Percentiles rank a stretch among this genome's conserved stretches.
phyloP scores from a whole-genome alignment of 1,140 invertebrate species.

The Cepaea nemoralis region DNA sequence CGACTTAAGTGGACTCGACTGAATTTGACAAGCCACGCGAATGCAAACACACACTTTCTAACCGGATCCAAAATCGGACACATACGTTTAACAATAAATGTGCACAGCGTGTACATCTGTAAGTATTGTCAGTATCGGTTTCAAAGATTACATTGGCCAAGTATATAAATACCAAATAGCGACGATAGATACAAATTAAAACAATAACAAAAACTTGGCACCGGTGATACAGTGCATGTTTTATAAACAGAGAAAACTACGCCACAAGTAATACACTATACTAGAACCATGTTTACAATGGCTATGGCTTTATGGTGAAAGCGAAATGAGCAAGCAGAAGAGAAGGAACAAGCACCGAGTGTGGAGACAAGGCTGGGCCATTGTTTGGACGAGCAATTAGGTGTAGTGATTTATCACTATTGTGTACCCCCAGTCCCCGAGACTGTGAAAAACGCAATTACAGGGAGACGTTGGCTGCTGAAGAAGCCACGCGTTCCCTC shows the following conservation, averaged over 20 bases:
- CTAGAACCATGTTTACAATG: not conserved
- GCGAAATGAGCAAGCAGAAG: not conserved
- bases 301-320: not conserved
- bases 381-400: conserved; percentile 37
- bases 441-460: conserved; percentile 38
- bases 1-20: too few relatives aligned
- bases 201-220: too few relatives aligned
- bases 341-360: not conserved
- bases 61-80: too few relatives aligned
- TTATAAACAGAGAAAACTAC: not conserved
- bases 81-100: too few relatives aligned
- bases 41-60: too few relatives aligned
- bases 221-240: not conserved
- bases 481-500: conserved; percentile 10
- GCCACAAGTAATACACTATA: not conserved
- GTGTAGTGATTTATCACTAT: conserved; percentile 29
- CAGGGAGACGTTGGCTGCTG: not conserved
- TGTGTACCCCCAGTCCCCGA: not conserved
- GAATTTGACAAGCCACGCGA: too few relatives aligned
- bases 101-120: too few relatives aligned
- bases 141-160: too few relatives aligned
- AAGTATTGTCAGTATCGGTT: too few relatives aligned
- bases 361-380: not conserved
- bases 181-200: too few relatives aligned
- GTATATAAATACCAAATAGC: too few relatives aligned